These are phyloP conservation scores for Porites evermanni DNA, from an alignment of 92 coral and sea anemone species.

Conservation along the genomic window DNA sequence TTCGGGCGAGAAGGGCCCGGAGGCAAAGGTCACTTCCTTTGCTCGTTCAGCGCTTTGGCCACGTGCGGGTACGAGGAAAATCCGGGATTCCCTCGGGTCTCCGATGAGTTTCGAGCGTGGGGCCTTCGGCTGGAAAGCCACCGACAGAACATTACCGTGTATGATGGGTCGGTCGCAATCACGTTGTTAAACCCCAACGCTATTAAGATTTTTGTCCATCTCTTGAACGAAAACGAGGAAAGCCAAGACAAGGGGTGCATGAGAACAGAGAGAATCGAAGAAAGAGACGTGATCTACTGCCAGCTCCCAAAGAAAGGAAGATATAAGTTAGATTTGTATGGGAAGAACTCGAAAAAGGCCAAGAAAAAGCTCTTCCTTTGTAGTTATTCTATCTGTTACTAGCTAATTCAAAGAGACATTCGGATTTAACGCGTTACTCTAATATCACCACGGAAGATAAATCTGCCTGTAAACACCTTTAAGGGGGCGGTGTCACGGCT, in stretches of 20 bases:
- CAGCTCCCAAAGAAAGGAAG: slow-evolving; percentile 74
- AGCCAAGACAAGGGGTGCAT: slow-evolving; percentile 50
- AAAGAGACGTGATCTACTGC: slow-evolving; percentile 66
- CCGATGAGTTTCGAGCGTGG: slow-evolving; percentile 83
- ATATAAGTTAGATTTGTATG: slow-evolving; percentile 63
- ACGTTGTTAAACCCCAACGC: slow-evolving; percentile 64
- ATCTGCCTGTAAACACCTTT: no score
- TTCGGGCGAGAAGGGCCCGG: slow-evolving; percentile 77
- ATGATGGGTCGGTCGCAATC: slow-evolving; percentile 71
- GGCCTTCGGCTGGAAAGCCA: slow-evolving; percentile 85
- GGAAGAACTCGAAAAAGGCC: slow-evolving; percentile 50
- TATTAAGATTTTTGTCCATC: slow-evolving; percentile 55
- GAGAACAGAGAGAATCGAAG: slow-evolving; percentile 55
- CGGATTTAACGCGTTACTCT: no score
- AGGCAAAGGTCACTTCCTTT: slow-evolving; percentile 64
- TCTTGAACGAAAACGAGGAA: slow-evolving; percentile 46
- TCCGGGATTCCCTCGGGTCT: slow-evolving; percentile 78
- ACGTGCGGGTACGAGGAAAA: slow-evolving; percentile 71
- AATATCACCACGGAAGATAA: no score
- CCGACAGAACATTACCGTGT: slow-evolving; percentile 69
- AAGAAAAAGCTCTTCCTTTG: slow-evolving; percentile 48
- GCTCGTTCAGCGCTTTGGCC: slow-evolving; percentile 66
- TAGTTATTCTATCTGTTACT: slow-evolving; percentile 66
- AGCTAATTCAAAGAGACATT: not conserved
- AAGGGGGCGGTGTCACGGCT: no score